Percentiles rank a stretch among this genome's conserved stretches.
These are phyloP conservation scores for Coelinius sp. DNA, from an alignment of 2,888 invertebrate species.

Conservation along the genomic window DNA sequence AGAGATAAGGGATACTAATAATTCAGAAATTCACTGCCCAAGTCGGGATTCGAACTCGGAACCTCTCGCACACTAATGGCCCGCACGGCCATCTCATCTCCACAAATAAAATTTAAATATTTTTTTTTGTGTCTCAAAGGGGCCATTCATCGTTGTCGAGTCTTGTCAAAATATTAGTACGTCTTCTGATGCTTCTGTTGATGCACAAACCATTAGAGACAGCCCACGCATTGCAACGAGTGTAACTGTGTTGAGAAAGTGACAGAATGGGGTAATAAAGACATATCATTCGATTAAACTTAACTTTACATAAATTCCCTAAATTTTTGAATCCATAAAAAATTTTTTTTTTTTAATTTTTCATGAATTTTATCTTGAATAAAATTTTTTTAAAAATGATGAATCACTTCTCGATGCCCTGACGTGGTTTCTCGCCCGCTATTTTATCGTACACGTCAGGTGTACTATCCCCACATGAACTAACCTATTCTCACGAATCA, in stretches of 20 bases:
- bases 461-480: conserved; percentile 6
- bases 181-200: not conserved
- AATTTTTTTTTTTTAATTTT: not conserved
- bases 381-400: too few relatives aligned
- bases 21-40: too few relatives aligned
- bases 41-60: too few relatives aligned
- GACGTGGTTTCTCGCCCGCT: conserved; percentile 53
- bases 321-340: not conserved
- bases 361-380: too few relatives aligned
- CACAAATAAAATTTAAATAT: not conserved
- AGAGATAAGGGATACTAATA: too few relatives aligned
- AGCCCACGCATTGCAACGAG: not conserved
- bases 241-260: not conserved
- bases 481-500: not conserved
- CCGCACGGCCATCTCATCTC: too few relatives aligned
- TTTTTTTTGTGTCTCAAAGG: not conserved
- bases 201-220: not conserved
- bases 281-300: not conserved
- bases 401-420: conserved; percentile 47
- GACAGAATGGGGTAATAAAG: not conserved
- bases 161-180: conserved; percentile 16
- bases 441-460: conserved; percentile 51
- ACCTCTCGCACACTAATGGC: too few relatives aligned
- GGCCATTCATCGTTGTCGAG: conserved; percentile 12
- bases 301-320: not conserved